Evolutionary conservation across 1,140 invertebrate species (phyloP).

Genomic region (Parasteatoda tepidariorum): DNA sequence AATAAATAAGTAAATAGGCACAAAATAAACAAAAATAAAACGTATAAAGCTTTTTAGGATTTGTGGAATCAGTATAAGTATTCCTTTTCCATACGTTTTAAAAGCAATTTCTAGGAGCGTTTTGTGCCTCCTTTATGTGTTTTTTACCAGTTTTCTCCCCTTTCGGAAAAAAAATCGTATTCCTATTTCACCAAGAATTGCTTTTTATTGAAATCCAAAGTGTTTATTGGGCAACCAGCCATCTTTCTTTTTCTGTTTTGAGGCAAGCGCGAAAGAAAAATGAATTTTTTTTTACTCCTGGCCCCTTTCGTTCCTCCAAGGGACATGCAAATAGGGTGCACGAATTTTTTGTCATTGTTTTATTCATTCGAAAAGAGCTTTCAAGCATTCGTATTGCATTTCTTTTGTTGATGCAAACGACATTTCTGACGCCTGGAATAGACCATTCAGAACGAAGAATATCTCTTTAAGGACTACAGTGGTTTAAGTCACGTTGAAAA

Average conservation of each 20-base stretch:
- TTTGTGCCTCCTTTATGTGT: constrained; percentile 43
- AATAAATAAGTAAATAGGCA: constrained; percentile 48
- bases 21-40: constrained; percentile 33
- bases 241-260: constrained; percentile 39
- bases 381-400: constrained; percentile 57
- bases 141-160: constrained; percentile 36
- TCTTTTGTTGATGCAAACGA: constrained; percentile 22
- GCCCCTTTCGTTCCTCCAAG: neutral
- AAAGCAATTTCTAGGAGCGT: constrained; percentile 59
- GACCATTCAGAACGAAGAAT: neutral
- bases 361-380: constrained; percentile 47
- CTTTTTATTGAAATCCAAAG: constrained; percentile 60
- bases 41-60: constrained; percentile 35
- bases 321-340: constrained; percentile 52
- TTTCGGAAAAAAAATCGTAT: constrained; percentile 8
- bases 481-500: neutral
- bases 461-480: neutral
- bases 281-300: too few species aligned
- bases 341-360: constrained; percentile 25
- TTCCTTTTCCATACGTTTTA: constrained; percentile 45
- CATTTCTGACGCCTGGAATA: constrained; percentile 19
- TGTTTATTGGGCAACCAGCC: constrained; percentile 60
- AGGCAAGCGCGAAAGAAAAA: constrained; percentile 7
- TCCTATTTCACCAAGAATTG: constrained; percentile 58
- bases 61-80: constrained; percentile 48